phyloP scores from a whole-genome alignment of 2,113 vertebrate genomes.

The Calidris pugnax region DNA sequence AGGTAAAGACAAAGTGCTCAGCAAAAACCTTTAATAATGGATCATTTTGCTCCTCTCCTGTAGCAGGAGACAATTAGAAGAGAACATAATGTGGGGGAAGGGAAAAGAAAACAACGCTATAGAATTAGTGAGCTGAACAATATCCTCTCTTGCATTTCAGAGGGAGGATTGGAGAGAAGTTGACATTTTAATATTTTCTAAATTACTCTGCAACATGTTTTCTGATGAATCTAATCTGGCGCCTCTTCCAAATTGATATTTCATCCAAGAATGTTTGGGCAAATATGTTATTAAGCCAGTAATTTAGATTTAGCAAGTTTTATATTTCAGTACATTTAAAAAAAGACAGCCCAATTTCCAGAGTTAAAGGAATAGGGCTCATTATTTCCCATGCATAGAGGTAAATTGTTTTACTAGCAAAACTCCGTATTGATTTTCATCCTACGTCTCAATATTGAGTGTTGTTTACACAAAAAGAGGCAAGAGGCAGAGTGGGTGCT shows the following conservation, averaged over 20 bases:
- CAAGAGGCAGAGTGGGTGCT: background rate
- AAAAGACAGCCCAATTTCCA: background rate
- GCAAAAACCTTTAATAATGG: background rate
- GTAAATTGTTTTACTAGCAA: background rate
- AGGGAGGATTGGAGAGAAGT: background rate
- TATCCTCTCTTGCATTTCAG: conserved; percentile 12
- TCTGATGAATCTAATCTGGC: conserved; percentile 42
- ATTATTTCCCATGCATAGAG: background rate
- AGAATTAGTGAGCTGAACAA: conserved; percentile 26
- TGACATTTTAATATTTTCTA: conserved; percentile 66
- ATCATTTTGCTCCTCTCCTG: background rate
- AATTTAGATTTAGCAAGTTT: conserved; percentile 47
- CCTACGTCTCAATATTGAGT: background rate
- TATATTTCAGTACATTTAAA: conserved; percentile 3
- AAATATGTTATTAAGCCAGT: conserved; percentile 6
- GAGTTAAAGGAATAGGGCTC: background rate
- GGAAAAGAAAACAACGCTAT: background rate
- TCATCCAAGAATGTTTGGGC: conserved; percentile 29
- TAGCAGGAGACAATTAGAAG: conserved; percentile 5
- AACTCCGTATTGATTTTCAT: background rate
- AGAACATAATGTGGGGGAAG: background rate
- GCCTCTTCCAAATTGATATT: conserved; percentile 14
- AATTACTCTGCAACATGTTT: conserved; percentile 50
- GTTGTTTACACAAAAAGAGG: background rate
- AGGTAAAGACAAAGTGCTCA: background rate